Evolutionary conservation across 1,140 invertebrate species (phyloP).

Genomic region (Mercenaria mercenaria): DNA sequence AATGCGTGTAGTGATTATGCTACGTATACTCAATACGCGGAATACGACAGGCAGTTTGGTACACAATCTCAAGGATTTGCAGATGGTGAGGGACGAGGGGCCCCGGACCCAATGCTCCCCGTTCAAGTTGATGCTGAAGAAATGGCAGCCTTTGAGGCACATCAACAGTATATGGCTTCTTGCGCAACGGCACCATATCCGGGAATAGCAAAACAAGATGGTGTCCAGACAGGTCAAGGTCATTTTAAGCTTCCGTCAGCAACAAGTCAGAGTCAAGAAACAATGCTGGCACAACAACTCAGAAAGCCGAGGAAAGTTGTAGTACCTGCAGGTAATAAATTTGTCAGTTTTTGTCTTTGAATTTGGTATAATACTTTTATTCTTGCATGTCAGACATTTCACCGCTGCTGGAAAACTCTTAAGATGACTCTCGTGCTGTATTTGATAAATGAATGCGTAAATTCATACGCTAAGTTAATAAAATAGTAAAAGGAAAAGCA

Average conservation of each 20-base stretch:
- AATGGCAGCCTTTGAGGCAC: conserved; percentile 34
- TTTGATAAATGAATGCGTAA: no score
- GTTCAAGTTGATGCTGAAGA: conserved; percentile 26
- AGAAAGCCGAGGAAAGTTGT: conserved; percentile 43
- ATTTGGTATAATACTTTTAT: background rate
- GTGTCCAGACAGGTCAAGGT: conserved; percentile 3
- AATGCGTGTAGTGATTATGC: conserved; percentile 1
- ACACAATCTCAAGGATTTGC: background rate
- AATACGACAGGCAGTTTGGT: conserved; percentile 36
- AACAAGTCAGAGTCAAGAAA: background rate
- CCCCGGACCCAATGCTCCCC: conserved; percentile 42
- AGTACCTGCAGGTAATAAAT: conserved; percentile 47
- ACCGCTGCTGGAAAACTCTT: background rate
- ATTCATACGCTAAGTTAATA: no score
- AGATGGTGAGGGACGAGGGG: background rate
- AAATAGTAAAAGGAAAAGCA: no score
- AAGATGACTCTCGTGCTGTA: no score
- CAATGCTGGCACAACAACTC: background rate
- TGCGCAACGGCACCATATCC: background rate
- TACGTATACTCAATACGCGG: conserved; percentile 31
- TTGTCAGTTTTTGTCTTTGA: background rate
- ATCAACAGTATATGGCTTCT: conserved; percentile 11
- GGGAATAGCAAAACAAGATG: background rate
- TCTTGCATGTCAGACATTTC: no score
- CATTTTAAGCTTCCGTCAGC: background rate